Evolutionary conservation across 2,888 invertebrate species (phyloP).

Genomic region (Leptogaster cylindrica): DNA sequence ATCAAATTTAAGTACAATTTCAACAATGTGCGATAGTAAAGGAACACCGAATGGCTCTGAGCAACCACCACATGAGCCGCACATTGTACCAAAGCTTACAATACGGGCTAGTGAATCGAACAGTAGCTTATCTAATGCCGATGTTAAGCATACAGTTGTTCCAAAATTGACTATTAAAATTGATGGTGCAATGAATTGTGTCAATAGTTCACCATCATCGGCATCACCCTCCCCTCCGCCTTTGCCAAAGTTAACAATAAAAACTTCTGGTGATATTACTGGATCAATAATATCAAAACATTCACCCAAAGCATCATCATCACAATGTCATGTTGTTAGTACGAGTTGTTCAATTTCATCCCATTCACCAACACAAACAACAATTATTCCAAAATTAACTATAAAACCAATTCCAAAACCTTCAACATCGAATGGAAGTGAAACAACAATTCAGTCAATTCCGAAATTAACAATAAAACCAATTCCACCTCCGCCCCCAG

Average conservation of each 20-base stretch:
- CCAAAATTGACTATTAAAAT: conserved; percentile 61
- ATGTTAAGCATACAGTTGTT: conserved; percentile 55
- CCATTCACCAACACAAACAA: conserved; percentile 47
- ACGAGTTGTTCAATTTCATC: conserved; percentile 29
- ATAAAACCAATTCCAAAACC: conserved; percentile 63
- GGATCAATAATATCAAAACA: conserved; percentile 57
- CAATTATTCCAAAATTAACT: conserved; percentile 67
- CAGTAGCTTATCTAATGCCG: conserved; percentile 51
- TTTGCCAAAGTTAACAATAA: conserved; percentile 68
- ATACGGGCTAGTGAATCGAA: conserved; percentile 54
- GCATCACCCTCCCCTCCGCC: conserved; percentile 55
- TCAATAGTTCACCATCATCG: conserved; percentile 46
- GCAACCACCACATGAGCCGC: conserved; percentile 51
- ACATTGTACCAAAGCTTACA: conserved; percentile 61
- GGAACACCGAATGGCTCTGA: conserved; percentile 19
- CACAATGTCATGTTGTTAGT: conserved; percentile 47
- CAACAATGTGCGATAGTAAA: conserved; percentile 15
- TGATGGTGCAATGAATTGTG: conserved; percentile 48
- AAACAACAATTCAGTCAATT: conserved; percentile 49
- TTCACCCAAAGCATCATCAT: conserved; percentile 45
- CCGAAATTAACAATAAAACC: conserved; percentile 59
- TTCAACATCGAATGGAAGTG: conserved; percentile 48
- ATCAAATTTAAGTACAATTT: conserved; percentile 29
- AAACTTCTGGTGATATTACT: conserved; percentile 60
- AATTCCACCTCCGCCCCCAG: conserved; percentile 4